Evolutionary conservation across 2,888 invertebrate species (phyloP), one percentile per base, ranked within the genome.

Genomic region (Sinhomidia bicolor): DNA sequence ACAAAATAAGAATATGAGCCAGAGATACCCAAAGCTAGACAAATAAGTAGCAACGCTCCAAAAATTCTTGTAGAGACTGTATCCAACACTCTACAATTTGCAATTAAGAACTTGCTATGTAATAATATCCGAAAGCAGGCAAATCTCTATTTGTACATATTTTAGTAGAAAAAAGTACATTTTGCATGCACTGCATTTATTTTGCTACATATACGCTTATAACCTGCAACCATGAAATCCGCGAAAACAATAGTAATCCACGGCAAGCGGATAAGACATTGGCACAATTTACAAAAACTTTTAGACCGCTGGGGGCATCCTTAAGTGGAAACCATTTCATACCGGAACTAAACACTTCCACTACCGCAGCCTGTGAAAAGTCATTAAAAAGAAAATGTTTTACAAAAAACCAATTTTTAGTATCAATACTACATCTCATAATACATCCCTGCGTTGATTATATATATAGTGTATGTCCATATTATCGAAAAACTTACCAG

Each of bases 211-310:
- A 62, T n/a, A n/a, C n/a, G n/a, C n/a, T 36, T 47, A 44, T 71
- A 54, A 88, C 88, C 79, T 80, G 36, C 3, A 88, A 54, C 83
- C 88, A 88, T 44, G 88, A 79, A 80, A 88, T 65, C 60, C 88
- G 78, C 17, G 88, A 88, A 29, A 88, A 32, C 9, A 88, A 17
- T 6, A 88, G 44, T 10, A 88, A 32, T 44, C 84, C 88, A 29
- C 88, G 83, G 65, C 54, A 68, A n/a, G 84, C 71, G 41, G 88
- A 84, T 32, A 88, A 2, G 32, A 80, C 47, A 84, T 88, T 88
- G 88, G 88, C 88, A 88, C 88, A 62, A 4, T 80, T 41, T 12
- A 84, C 36, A 57, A 84, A 57, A 14, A 51, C 47, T 26, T 68
- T 57, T 14, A 68, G 57, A 14, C 76, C 29, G 26, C 26, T 74